Evolutionary conservation across 2,888 invertebrate species (phyloP), one percentile per base, ranked within the genome.

Genomic region (Tortrix viridana): DNA sequence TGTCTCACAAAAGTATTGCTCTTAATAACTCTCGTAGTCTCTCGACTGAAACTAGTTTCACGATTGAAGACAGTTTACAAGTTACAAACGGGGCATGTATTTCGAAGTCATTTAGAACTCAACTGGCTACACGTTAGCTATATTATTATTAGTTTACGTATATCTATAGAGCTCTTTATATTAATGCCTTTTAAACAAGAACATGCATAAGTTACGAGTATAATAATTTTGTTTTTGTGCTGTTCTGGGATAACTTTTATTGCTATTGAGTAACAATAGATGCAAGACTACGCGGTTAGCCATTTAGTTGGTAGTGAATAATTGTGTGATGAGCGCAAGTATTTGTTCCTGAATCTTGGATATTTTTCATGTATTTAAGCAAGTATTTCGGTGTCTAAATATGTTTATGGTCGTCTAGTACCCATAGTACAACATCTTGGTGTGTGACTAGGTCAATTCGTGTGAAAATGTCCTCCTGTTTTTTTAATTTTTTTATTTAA

Each of bases 101-200:
- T 79, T 70, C 71, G 65, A 80, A 82, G 81, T 78, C 74, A 78
- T 77, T 70, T 74, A 72, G 72, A 80, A 79, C 76, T 76, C 67
- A 26, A 69, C 71, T 72, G 72, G 74, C 69, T 71, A 69, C 57
- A 59, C 37, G 41, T 14, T n/a, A n/a, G n/a, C n/a, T 38, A 14
- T 41, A 41, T 16, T 41, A 41, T 14, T 5, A 32, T 14, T 50
- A 50, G n/a, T 44, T 6, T 44, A 44, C 23, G 49, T 46, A 20
- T 32, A 56, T 48, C 49, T 60, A 48, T 26, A 54, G 44, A 46
- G 43, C 57, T 61, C 61, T 62, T 55, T 48, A 56, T 60, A 60
- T 60, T 46, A 55, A 63, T 54, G 63, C 26, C 46, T 54, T 63
- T 46, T 20, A 38, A 23, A 60, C 37, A 20, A 26, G 37, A 60